Conservation (phyloP, 2,113 vertebrate genomes). For the Asarcornis scutulata region DNA sequence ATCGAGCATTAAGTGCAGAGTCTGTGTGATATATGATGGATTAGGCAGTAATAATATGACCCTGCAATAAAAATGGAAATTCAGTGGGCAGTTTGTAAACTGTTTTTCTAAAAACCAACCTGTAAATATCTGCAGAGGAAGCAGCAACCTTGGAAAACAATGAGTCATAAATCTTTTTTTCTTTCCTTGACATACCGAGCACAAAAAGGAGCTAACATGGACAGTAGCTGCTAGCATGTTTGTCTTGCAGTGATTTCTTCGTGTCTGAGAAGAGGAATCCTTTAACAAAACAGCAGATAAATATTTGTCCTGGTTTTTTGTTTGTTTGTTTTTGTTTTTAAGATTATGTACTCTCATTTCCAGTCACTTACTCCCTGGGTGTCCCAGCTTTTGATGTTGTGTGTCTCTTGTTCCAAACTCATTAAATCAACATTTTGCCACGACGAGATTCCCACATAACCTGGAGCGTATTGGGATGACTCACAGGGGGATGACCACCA, state of each 20-base stretch:
- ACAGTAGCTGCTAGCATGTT: neutral
- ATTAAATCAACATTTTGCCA: neutral
- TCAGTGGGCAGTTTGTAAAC: slow-evolving; percentile 49
- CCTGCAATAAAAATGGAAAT: slow-evolving; percentile 45
- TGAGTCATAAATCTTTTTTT: slow-evolving; percentile 48
- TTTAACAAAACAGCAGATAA: slow-evolving; percentile 1
- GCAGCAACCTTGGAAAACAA: slow-evolving; percentile 61
- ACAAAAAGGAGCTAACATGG: neutral
- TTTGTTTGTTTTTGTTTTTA: neutral
- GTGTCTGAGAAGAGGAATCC: slow-evolving; percentile 32
- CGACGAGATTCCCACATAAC: neutral
- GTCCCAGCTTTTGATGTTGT: neutral
- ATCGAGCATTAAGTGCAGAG: neutral
- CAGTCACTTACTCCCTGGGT: neutral
- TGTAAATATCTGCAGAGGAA: slow-evolving; percentile 62
- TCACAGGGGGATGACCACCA: neutral
- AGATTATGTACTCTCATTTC: neutral
- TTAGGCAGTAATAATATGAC: slow-evolving; percentile 25
- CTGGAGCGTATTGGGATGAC: neutral
- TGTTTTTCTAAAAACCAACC: slow-evolving; percentile 46
- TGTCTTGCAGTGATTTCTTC: neutral
- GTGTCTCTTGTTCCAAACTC: neutral
- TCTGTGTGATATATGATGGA: neutral
- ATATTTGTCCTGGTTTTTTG: neutral
- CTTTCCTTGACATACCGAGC: slow-evolving; percentile 16